A percentile compares a stretch with the other conserved stretches of the same genome.
phyloP scores from a whole-genome alignment of 1,140 invertebrate species.

The Orchestia grillus region DNA sequence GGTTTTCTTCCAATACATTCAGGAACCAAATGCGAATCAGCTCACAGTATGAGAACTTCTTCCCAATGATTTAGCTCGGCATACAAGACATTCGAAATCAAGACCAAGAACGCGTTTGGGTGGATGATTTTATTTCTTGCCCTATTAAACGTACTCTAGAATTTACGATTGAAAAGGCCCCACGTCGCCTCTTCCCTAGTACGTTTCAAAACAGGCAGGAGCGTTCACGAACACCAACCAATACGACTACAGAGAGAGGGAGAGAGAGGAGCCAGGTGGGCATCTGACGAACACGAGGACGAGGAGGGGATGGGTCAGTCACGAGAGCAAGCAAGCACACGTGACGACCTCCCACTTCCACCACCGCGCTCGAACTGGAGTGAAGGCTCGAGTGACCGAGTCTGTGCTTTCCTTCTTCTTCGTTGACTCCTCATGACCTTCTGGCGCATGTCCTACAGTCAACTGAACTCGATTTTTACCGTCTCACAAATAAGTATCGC shows the following conservation, averaged over 20 bases:
- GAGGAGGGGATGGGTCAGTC: neutral
- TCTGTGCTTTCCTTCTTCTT: neutral
- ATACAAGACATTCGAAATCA: neutral
- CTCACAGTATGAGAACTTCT: neutral
- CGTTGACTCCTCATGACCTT: neutral
- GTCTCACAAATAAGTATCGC: neutral
- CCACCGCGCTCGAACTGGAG: neutral
- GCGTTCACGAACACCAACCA: neutral
- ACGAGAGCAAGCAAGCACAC: neutral
- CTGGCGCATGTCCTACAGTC: neutral
- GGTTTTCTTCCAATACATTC: too few species aligned
- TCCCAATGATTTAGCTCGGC: neutral
- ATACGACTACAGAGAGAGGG: neutral
- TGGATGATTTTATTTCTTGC: too few species aligned
- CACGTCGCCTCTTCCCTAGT: too few species aligned
- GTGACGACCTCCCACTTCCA: neutral
- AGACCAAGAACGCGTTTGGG: neutral
- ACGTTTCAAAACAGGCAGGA: neutral
- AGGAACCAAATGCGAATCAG: neutral
- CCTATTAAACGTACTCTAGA: too few species aligned
- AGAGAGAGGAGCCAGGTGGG: neutral
- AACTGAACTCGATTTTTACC: neutral
- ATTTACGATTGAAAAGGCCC: too few species aligned
- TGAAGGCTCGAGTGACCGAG: neutral
- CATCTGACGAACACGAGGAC: neutral